A percentile compares a stretch with the other conserved stretches of the same genome.
Evolutionary conservation across 1,140 invertebrate genomes (phyloP).

Genomic region (Bombus polaris): DNA sequence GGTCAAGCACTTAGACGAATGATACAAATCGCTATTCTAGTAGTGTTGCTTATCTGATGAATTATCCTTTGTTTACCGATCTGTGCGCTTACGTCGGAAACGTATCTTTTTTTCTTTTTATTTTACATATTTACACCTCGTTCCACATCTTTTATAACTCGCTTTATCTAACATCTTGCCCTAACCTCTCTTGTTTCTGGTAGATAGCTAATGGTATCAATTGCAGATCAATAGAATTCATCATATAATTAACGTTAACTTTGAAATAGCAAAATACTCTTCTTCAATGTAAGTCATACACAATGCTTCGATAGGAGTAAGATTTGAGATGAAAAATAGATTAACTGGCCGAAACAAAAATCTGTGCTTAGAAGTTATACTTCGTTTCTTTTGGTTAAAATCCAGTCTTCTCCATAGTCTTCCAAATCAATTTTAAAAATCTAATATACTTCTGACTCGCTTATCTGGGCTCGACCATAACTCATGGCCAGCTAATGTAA

Average conservation of each 20-base stretch:
- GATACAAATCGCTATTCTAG: slow-evolving; percentile 49
- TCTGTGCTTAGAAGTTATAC: background rate
- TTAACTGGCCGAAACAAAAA: background rate
- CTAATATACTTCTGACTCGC: background rate
- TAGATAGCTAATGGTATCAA: slow-evolving; percentile 10
- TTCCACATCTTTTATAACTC: background rate
- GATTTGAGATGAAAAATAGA: background rate
- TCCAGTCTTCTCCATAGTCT: background rate
- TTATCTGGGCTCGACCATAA: background rate
- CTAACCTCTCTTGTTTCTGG: background rate
- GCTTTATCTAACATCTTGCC: too few relatives aligned
- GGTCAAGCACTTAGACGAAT: slow-evolving; percentile 55
- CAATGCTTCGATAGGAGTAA: background rate
- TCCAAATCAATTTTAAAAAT: background rate
- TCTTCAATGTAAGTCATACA: background rate
- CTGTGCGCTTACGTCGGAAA: slow-evolving; percentile 54
- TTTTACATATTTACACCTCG: slow-evolving; percentile 48
- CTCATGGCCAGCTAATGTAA: background rate
- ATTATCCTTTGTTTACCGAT: slow-evolving; percentile 38
- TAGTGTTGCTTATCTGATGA: slow-evolving; percentile 45
- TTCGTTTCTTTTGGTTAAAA: background rate
- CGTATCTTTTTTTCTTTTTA: slow-evolving; percentile 26
- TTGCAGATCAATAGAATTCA: slow-evolving; percentile 26
- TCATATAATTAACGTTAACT: background rate
- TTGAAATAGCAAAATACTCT: background rate